phyloP scores from a whole-genome alignment of 2,113 vertebrate genomes.

The Eretmochelys imbricata region DNA sequence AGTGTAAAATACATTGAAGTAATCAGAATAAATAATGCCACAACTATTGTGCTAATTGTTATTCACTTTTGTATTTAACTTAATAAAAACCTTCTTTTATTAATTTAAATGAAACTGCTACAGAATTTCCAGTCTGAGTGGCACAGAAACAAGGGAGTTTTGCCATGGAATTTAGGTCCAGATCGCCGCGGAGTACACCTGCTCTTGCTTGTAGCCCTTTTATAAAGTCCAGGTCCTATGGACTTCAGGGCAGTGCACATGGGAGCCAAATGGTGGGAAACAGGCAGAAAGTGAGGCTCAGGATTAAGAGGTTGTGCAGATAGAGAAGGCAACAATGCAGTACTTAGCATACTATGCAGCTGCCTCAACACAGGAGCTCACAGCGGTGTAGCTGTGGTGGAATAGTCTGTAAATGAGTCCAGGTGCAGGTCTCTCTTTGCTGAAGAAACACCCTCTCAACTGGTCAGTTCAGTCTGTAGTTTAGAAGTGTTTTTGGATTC shows the following conservation, averaged over 20 bases:
- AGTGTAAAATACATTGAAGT: background rate
- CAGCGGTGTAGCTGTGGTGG: background rate
- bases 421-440: no score
- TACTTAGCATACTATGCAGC: background rate
- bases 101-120: background rate
- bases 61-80: background rate
- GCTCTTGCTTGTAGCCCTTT: background rate
- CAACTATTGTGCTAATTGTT: background rate
- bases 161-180: background rate
- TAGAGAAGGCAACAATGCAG: background rate
- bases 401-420: no score
- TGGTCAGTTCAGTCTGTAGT: background rate
- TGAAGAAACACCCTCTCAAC: no score
- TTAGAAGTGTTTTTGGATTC: slow-evolving; percentile 11
- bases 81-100: slow-evolving; percentile 14
- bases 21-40: background rate
- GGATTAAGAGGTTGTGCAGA: background rate
- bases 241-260: background rate
- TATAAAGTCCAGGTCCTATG: background rate
- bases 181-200: background rate
- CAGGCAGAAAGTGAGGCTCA: background rate
- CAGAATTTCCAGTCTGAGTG: background rate
- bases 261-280: background rate
- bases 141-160: background rate
- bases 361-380: background rate